Base-by-base conservation (phyloP, 2,888 invertebrate species). In the Schrankia costaestrigalis region DNA sequence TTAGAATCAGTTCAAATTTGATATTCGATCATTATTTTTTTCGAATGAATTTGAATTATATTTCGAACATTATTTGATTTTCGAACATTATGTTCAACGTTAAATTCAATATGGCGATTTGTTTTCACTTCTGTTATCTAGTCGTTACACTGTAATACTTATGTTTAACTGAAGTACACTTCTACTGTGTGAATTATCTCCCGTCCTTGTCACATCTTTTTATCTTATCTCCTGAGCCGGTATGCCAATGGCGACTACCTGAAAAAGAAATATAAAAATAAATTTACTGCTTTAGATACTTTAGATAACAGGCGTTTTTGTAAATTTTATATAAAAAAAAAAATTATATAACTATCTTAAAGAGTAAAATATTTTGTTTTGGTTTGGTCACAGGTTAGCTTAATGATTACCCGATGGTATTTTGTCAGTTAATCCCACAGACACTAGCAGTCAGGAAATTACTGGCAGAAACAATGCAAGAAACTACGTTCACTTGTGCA, bases 151-250 rank as follows among this genome's bases (percentile, higher is more conserved):
- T 9, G 21, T 10, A 14, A 1, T 10, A 21, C n/a, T 5, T 9
- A 18, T 18, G 17, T 15, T 15, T 19, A 9, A 13, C 31, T 33
- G 10, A 11, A 25, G 24, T 35, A 35, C 27, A 41, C 40, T 31
- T 29, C 42, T 22, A 31, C 18, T 42, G 35, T 38, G 38, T 35
- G 31, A 32, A 26, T 34, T 40, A 33, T 47, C 43, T 15, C 24
- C 28, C 25, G 53, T 41, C 49, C 59, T 55, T 49, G 51, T 48
- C 28, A 51, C 54, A 48, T 54, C 45, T 45, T 46, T 41, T 56
- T 59, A 56, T 59, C 58, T 58, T 47, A 58, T 58, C 58, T 48
- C 31, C 37, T 53, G 41, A 39, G 31, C 21, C 27, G 30, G 31
- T 39, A 37, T 39, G 35, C 40, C 26, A 41, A 30, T 28, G 30